These are phyloP conservation scores for Oenanthe melanoleuca DNA, from an alignment of 2,113 vertebrate genomes.

Conservation along the genomic window DNA sequence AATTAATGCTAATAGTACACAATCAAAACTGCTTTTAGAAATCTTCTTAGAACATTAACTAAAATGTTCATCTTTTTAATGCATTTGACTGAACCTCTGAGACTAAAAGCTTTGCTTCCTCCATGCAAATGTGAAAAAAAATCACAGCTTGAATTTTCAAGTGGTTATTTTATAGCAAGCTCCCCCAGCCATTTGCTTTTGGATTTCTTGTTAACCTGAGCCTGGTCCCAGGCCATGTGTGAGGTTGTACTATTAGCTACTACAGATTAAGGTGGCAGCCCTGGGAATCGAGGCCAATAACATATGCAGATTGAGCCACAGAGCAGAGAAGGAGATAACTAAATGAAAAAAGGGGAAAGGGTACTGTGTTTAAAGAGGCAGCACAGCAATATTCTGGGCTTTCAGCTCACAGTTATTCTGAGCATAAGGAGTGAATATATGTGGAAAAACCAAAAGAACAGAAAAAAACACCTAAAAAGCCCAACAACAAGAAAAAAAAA, in stretches of 20 bases:
- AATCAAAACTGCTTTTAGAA: conserved; percentile 78
- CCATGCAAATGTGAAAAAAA: conserved; percentile 68
- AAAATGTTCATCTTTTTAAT: conserved; percentile 79
- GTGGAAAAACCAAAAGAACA: neutral
- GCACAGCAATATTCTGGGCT: conserved; percentile 5
- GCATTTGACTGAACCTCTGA: conserved; percentile 72
- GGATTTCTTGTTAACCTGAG: conserved; percentile 55
- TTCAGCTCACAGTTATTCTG: neutral
- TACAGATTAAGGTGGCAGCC: conserved; percentile 61
- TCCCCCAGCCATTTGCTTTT: conserved; percentile 57
- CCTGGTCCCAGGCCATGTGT: conserved; percentile 47
- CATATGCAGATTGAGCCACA: conserved; percentile 34
- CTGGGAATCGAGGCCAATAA: conserved; percentile 58
- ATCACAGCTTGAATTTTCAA: conserved; percentile 55
- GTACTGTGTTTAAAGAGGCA: conserved; percentile 28
- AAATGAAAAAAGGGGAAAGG: conserved; percentile 44
- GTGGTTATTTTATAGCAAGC: conserved; percentile 57
- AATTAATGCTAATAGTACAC: conserved; percentile 80
- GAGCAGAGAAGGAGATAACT: conserved; percentile 58
- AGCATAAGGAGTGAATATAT: neutral
- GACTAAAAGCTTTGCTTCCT: conserved; percentile 71
- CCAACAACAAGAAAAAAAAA: neutral
- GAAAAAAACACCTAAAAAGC: neutral
- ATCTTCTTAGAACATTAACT: conserved; percentile 79
- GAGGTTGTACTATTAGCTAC: conserved; percentile 52